Base-by-base conservation (phyloP, 2,888 invertebrate genomes). In the Pasiphila rectangulata region DNA sequence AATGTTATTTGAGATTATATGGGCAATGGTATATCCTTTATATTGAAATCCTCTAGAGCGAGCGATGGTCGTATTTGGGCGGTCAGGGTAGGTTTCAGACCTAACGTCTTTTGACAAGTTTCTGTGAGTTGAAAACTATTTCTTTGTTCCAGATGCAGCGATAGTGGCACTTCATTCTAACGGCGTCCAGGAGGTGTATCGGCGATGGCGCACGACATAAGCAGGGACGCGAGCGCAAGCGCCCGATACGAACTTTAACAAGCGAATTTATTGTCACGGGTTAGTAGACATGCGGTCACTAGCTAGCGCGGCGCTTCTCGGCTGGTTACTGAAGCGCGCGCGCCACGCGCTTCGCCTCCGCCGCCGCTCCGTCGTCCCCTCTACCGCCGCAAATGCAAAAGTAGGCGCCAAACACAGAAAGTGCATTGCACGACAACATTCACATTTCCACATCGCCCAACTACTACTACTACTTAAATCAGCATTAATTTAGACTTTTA, bases 61-160 rank as follows among this genome's bases (percentile, higher is more conserved):
- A 76, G 85, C 85, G 60, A 66, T 75, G 73, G 83, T 86, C 83
- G 86, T 85, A 80, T 83, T 68, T 56, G 58, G 69, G 64, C 69
- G 66, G 71, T 72, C 77, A 70, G 69, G 63, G 58, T 54, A 57
- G 50, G 61, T 57, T 63, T 53, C 51, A 57, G 59, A 64, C 82
- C 94, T 95, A 95, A 91, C 96, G 96, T 95, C 96, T 95, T 89
- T 96, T 96, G 72, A 96, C 96, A 77, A 96, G 91, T 90, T 96
- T 96, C 84, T 96, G 95, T 83, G 96, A 96, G 90, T 96, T 96
- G 90, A 96, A 93, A 88, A 96, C 94, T 86, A 96, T 96, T 90
- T 96, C 95, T 90, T 94, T 93, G 90, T 95, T 96, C 96, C 96
- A 96, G 90, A 95, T 95, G 93, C 94, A 95, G 86, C 92, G 93